These are phyloP conservation scores for Colinus virginianus DNA, from an alignment of 2,113 vertebrate species.

Conservation along the genomic window DNA sequence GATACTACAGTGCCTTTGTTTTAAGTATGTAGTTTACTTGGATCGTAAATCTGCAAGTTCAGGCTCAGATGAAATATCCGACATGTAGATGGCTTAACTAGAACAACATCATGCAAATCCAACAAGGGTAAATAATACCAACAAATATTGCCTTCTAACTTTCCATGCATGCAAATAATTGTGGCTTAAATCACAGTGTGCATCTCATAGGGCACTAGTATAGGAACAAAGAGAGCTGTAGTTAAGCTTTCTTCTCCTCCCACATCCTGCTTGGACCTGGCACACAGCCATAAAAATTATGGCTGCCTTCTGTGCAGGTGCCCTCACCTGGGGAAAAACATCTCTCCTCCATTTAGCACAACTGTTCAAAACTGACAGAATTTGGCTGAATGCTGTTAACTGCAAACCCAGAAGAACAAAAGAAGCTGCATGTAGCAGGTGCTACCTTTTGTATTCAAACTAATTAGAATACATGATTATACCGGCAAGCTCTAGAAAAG, in stretches of 20 bases:
- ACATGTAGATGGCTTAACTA: not conserved
- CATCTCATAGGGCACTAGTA: not conserved
- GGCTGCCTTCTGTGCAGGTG: not conserved
- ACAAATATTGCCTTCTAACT: not conserved
- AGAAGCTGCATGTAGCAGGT: not conserved
- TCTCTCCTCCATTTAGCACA: not conserved
- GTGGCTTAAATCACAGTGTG: not conserved
- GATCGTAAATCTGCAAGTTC: not conserved
- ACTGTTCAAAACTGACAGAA: not conserved
- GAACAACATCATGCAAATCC: not conserved
- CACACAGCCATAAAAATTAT: not conserved
- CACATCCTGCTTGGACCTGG: not conserved
- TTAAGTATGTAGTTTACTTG: not conserved
- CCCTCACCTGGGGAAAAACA: not conserved
- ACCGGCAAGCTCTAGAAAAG: not conserved
- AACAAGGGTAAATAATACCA: not conserved
- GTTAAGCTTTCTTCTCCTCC: not conserved
- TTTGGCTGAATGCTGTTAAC: not conserved
- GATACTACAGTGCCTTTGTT: not conserved
- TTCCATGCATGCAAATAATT: rapidly evolving
- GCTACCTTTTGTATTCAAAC: not conserved
- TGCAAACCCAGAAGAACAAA: conserved; percentile 18
- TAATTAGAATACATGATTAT: not conserved
- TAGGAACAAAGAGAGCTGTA: not conserved
- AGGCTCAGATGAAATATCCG: not conserved